Base-by-base conservation (phyloP, 1,140 invertebrate species). In the Metaphire vulgaris region DNA sequence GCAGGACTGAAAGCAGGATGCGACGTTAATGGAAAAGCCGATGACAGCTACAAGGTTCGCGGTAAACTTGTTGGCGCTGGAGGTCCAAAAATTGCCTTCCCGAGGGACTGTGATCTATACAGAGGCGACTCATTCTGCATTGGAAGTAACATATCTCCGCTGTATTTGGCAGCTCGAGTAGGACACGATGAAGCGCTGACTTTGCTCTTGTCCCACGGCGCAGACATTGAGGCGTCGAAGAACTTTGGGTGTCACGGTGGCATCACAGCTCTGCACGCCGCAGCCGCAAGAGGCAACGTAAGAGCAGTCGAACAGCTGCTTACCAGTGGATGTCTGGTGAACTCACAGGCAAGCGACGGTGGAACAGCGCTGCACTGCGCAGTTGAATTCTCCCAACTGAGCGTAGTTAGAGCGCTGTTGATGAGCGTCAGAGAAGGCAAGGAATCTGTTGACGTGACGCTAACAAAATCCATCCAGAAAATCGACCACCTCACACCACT, bases 91-190 rank as follows among this genome's bases (percentile, higher is more conserved):
- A 76, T 56, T 0, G 21, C 70, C 67, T 70, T 76, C 30, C 68
- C 68, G 29, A 30, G 75, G 2, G 75, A 76, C 28, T 33, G 32
- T 29, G 75, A 76, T 34, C 33, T 76, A 21, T 76, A 76, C 69
- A 67, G 28, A 33, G 29, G 29, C 1, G 75, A 76, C 32, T 33
- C 34, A 21, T 76, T 76, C 69, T 76, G 75, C 31, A 72, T 76
- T 6, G 75, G 75, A 33, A 29, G 30, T 29, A 33, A 76, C 2
- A 41, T 76, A 6, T 71, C 33, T 0, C 95, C 97, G 15, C 88
- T 99, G 0, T 97, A 99, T 85, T 98, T 99, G 84, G 96, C 97
- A 0, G 95, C 97, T 1, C 92, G 96, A 75, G 41, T 21, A 12
- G 41, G 41, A 56, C 41, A 56, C 41, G 41, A 56, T 21, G 69